Conservation (phyloP, 2,113 vertebrate species). For the Brachyhypopomus occidentalis region DNA sequence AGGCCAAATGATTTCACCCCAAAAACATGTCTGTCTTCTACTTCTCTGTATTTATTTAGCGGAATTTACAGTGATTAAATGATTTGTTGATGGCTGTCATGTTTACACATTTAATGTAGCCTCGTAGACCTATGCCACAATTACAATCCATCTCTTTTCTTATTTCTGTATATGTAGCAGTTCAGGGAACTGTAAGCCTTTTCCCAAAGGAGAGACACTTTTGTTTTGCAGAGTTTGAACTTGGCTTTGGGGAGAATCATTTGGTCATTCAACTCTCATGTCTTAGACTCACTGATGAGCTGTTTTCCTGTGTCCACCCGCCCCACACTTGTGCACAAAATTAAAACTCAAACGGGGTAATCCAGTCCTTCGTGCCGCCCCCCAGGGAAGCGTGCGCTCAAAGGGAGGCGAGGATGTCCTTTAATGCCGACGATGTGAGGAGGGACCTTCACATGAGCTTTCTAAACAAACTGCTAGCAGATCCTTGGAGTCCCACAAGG, state of each 20-base stretch:
- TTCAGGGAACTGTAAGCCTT: constrained; percentile 25
- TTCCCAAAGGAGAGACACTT: constrained; percentile 21
- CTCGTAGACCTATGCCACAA: constrained; percentile 18
- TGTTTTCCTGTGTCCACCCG: constrained; percentile 10
- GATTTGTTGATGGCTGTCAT: constrained; percentile 18
- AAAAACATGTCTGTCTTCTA: background rate
- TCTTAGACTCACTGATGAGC: constrained; percentile 26
- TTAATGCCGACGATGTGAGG: constrained; percentile 49
- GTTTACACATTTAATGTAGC: constrained; percentile 28
- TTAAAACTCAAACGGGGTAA: constrained; percentile 23
- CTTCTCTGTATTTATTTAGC: background rate
- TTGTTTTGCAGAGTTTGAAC: constrained; percentile 39
- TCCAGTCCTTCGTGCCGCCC: background rate
- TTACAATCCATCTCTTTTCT: constrained; percentile 29
- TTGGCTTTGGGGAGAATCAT: constrained; percentile 34
- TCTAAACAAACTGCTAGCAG: constrained; percentile 55
- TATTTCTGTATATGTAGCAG: constrained; percentile 44
- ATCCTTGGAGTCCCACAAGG: background rate
- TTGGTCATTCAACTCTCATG: constrained; percentile 47
- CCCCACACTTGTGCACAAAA: constrained; percentile 33
- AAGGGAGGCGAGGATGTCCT: constrained; percentile 23
- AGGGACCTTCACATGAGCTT: constrained; percentile 28
- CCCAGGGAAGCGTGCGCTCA: constrained; percentile 4
- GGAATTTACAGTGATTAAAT: constrained; percentile 5
- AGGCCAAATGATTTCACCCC: constrained; percentile 3